A percentile compares a stretch with the other conserved stretches of the same genome.
These are phyloP conservation scores for Chloebia gouldiae DNA, from an alignment of 2,113 vertebrate species.

Conservation along the genomic window DNA sequence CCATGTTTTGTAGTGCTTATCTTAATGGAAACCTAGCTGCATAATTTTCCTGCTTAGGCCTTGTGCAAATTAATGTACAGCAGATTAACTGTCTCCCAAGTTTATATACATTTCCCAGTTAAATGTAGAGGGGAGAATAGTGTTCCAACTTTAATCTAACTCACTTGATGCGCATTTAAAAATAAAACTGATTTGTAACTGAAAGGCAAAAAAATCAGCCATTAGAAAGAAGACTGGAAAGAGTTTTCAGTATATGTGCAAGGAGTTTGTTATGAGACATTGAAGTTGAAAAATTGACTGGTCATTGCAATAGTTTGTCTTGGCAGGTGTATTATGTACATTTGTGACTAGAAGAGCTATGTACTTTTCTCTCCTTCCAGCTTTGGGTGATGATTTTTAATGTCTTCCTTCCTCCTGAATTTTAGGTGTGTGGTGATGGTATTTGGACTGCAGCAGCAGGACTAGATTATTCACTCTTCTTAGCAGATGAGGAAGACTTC, in stretches of 20 bases:
- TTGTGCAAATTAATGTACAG: neutral
- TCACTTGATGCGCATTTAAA: neutral
- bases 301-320: neutral
- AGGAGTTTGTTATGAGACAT: neutral
- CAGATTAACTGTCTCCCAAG: neutral
- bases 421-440: slow-evolving; percentile 83
- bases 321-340: neutral
- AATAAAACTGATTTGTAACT: neutral
- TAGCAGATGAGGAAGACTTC: slow-evolving; percentile 91
- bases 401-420: neutral
- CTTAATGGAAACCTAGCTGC: neutral
- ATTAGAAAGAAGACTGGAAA: neutral
- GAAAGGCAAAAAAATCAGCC: neutral
- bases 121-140: neutral
- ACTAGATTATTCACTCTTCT: slow-evolving; percentile 86
- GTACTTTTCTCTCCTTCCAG: neutral
- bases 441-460: slow-evolving; percentile 89
- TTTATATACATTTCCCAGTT: neutral
- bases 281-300: neutral
- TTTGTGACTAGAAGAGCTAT: neutral
- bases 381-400: neutral
- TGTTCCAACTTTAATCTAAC: neutral
- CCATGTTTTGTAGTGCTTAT: neutral
- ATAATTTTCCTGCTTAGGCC: neutral
- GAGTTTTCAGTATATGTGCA: neutral